Evolutionary conservation across 2,113 vertebrate genomes (phyloP).

Genomic region (Myiagra hebetior): DNA sequence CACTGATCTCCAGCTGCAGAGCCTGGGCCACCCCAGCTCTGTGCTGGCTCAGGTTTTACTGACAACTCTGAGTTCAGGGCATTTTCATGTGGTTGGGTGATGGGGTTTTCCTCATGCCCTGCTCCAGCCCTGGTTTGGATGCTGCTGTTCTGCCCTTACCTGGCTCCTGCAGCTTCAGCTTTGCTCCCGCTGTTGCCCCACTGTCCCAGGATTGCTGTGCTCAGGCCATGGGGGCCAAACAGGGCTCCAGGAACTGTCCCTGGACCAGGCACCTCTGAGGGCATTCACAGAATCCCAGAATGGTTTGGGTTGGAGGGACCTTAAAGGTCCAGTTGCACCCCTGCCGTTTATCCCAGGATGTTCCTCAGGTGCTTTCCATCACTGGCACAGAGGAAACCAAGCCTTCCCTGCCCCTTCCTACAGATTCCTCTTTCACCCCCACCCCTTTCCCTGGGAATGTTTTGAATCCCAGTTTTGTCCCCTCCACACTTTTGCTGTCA

Average conservation of each 20-base stretch:
- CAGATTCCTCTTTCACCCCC: neutral
- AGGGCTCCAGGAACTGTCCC: neutral
- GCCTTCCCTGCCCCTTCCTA: neutral
- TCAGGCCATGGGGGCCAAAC: neutral
- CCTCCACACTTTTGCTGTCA: neutral
- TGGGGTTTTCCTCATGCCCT: neutral
- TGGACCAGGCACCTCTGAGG: neutral
- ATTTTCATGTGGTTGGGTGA: neutral
- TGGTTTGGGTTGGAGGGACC: neutral
- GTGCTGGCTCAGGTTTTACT: too few relatives aligned
- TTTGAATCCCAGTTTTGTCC: neutral
- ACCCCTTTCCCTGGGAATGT: neutral
- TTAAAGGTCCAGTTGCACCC: neutral
- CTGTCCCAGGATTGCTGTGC: accelerated
- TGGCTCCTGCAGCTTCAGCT: neutral
- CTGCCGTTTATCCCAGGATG: accelerated
- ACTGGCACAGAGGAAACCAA: neutral
- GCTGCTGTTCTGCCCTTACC: neutral
- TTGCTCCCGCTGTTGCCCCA: neutral
- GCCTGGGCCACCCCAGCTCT: neutral
- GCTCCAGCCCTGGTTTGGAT: neutral
- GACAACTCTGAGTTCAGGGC: accelerated
- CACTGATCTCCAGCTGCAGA: neutral
- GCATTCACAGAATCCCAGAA: neutral
- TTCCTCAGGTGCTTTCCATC: neutral